Conservation (phyloP, 2,888 invertebrate species). For the Tetheella fluctuosa region DNA sequence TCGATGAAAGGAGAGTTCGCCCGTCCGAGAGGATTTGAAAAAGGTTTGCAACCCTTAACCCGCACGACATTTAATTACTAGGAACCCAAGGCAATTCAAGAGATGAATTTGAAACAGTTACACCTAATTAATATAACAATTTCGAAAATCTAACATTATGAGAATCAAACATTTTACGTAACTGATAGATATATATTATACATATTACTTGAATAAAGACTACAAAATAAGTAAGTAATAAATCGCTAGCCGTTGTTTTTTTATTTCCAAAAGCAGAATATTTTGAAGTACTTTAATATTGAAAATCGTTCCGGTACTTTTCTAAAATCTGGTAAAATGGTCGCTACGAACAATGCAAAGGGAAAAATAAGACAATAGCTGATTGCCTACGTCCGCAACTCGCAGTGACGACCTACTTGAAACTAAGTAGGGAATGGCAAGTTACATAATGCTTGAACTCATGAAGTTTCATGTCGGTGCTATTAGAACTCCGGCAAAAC, state of each 20-base stretch:
- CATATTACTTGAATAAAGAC: no score
- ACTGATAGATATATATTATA: no score
- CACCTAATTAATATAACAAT: no score
- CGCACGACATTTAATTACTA: no score
- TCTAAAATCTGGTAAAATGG: background rate
- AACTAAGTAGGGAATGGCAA: background rate
- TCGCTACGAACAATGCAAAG: background rate
- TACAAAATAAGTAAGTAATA: no score
- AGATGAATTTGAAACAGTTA: background rate
- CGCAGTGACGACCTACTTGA: conserved; percentile 1
- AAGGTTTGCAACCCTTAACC: background rate
- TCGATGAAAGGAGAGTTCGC: background rate
- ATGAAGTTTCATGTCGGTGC: conserved; percentile 2
- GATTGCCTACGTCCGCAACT: conserved; percentile 13
- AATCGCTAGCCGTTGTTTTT: no score
- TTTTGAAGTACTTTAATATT: no score
- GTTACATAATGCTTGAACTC: conserved; percentile 7
- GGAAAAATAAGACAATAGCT: conserved; percentile 17
- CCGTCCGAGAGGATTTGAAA: background rate
- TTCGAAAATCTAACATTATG: no score
- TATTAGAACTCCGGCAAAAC: conserved; percentile 9
- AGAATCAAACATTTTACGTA: no score
- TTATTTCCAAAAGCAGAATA: no score
- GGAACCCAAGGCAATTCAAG: background rate
- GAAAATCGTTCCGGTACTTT: background rate